phyloP scores from a whole-genome alignment of 1,140 invertebrate species.

The Hetaerina americana region DNA sequence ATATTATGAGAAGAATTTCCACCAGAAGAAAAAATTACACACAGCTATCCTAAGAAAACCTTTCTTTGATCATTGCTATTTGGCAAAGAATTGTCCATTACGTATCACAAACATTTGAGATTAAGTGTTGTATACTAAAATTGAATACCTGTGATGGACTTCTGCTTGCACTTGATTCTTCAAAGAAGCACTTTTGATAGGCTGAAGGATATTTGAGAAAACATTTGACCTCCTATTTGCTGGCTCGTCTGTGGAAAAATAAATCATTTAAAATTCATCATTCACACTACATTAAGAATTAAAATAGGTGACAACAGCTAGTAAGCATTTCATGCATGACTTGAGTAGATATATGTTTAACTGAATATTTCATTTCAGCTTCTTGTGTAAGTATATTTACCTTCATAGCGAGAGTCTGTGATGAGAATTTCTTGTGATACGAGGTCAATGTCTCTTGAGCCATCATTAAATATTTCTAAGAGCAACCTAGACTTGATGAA shows the following conservation, averaged over 20 bases:
- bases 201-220: constrained; percentile 80
- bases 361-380: constrained; percentile 1
- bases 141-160: constrained; percentile 50
- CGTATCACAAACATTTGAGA: too few relatives aligned
- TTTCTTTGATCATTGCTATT: too few relatives aligned
- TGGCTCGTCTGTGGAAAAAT: constrained; percentile 36
- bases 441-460: constrained; percentile 81
- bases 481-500: constrained; percentile 81
- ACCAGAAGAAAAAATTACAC: too few relatives aligned
- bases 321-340: too few relatives aligned
- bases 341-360: too few relatives aligned
- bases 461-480: constrained; percentile 72
- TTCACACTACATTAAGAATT: too few relatives aligned
- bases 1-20: too few relatives aligned
- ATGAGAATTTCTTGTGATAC: constrained; percentile 85
- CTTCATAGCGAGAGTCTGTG: constrained; percentile 60
- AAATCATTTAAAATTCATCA: too few relatives aligned
- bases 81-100: too few relatives aligned
- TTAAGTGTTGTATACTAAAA: too few relatives aligned
- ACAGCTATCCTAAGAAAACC: too few relatives aligned
- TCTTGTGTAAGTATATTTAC: constrained; percentile 10
- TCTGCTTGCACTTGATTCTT: constrained; percentile 60
- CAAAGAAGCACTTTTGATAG: constrained; percentile 30
- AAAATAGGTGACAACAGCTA: too few relatives aligned
- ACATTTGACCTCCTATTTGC: constrained; percentile 65